phyloP scores from a whole-genome alignment of 1,140 invertebrate genomes.

The Elymnias hypermnestra region DNA sequence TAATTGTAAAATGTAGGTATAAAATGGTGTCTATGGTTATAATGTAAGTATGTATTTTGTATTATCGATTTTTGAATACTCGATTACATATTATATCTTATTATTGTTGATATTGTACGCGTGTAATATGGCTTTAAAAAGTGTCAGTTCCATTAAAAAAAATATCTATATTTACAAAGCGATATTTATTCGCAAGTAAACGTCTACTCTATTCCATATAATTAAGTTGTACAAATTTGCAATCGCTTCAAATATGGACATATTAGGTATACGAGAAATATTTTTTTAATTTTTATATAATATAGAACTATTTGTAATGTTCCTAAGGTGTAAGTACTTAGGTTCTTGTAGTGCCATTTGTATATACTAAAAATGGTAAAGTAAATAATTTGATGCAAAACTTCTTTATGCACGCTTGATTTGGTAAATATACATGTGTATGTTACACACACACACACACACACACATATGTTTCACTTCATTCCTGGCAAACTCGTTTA shows the following conservation, averaged over 20 bases:
- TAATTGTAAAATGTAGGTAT: too few species aligned
- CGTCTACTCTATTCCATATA: slow-evolving; percentile 19
- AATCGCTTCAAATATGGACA: slow-evolving; percentile 27
- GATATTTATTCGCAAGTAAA: slow-evolving; percentile 7
- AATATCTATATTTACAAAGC: slow-evolving; percentile 8
- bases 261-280: slow-evolving; percentile 41
- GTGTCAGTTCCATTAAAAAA: slow-evolving; percentile 13
- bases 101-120: slow-evolving; percentile 12
- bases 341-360: slow-evolving; percentile 57
- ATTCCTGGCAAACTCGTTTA: too few species aligned
- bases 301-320: slow-evolving; percentile 44
- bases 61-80: slow-evolving; percentile 2
- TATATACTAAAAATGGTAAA: too few species aligned
- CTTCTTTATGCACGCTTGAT: too few species aligned
- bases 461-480: too few species aligned
- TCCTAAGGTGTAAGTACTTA: slow-evolving; percentile 63
- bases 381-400: too few species aligned
- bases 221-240: slow-evolving; percentile 38
- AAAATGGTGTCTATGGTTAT: too few species aligned
- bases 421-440: too few species aligned
- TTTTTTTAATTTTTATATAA: slow-evolving; percentile 55
- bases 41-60: not conserved
- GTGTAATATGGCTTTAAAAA: slow-evolving; percentile 19
- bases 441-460: too few species aligned
- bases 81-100: not conserved